Evolutionary conservation across 2,113 vertebrate species (phyloP).

Genomic region (Leptocoma aspasia): DNA sequence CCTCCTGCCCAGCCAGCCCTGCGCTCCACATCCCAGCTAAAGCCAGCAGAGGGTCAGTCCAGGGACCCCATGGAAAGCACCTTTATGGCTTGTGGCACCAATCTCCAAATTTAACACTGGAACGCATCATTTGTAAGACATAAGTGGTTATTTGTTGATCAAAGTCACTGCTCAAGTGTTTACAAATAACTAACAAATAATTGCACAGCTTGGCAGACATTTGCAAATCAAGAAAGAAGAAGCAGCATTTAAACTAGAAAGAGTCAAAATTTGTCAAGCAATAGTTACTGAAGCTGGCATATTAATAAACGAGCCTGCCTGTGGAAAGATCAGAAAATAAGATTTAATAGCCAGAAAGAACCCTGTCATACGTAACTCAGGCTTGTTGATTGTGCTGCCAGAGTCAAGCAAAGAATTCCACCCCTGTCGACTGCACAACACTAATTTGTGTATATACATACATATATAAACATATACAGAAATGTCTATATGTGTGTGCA

Average conservation of each 20-base stretch:
- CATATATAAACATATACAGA: no score
- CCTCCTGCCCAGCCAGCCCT: not conserved
- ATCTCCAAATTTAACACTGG: not conserved
- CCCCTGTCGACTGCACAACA: not conserved
- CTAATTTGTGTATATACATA: not conserved
- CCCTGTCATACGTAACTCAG: not conserved
- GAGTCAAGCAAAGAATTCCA: not conserved
- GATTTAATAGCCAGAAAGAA: not conserved
- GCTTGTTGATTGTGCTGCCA: not conserved
- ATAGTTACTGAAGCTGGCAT: not conserved
- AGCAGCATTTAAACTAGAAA: not conserved
- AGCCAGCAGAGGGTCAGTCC: not conserved
- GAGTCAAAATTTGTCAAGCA: not conserved
- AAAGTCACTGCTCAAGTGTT: not conserved
- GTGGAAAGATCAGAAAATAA: not conserved
- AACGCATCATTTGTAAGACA: fast-evolving
- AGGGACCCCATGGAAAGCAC: not conserved
- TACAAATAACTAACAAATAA: not conserved
- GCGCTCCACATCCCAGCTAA: fast-evolving
- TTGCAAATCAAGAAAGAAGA: not conserved
- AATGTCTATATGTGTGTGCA: not conserved
- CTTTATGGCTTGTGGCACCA: not conserved
- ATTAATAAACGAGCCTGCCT: not conserved
- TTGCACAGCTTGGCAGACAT: not conserved
- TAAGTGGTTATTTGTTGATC: not conserved